These are phyloP conservation scores for Anas platyrhynchos DNA, from an alignment of 2,113 vertebrate genomes.

Conservation along the genomic window DNA sequence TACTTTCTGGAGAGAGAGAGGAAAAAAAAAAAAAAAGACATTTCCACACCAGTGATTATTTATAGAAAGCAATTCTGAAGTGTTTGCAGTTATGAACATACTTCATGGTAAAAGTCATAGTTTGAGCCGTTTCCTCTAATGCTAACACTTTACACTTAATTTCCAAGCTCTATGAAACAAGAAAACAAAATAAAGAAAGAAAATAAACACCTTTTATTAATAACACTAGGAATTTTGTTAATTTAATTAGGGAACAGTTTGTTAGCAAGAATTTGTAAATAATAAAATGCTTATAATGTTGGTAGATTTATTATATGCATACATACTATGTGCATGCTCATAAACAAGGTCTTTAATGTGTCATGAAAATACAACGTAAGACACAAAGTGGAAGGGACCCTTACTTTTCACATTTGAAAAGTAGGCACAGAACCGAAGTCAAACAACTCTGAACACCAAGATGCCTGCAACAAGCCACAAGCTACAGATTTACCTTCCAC, in stretches of 20 bases:
- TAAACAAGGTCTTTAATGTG: neutral
- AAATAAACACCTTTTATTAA: neutral
- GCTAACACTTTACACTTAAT: neutral
- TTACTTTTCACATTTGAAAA: neutral
- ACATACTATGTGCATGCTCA: neutral
- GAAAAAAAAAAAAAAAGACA: neutral
- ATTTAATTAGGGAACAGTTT: neutral
- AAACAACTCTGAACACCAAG: neutral
- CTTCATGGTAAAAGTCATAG: neutral
- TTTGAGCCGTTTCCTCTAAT: neutral
- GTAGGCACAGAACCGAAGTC: neutral
- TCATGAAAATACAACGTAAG: neutral
- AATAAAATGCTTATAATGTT: neutral
- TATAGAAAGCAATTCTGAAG: neutral
- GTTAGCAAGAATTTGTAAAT: neutral
- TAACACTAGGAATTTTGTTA: neutral
- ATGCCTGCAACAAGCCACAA: neutral
- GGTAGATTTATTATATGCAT: neutral
- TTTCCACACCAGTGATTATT: neutral
- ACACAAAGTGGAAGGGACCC: rapidly evolving
- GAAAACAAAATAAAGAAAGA: neutral
- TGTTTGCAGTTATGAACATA: neutral
- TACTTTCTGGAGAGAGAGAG: neutral
- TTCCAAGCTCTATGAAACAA: neutral
- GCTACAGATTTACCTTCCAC: neutral